Conservation (phyloP, 1,140 invertebrate species). For the Pararge aegeria region DNA sequence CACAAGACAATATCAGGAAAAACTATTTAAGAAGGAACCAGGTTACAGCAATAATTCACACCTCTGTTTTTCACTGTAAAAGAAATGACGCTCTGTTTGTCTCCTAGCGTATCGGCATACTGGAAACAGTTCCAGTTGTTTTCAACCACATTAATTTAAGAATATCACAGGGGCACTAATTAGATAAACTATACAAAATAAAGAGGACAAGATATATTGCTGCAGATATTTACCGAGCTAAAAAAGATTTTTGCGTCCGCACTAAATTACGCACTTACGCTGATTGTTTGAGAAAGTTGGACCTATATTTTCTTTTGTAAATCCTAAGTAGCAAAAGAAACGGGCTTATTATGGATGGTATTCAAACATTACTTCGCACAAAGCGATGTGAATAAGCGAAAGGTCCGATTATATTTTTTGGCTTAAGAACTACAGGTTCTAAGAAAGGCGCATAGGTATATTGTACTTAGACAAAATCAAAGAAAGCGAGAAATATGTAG, state of each 20-base stretch:
- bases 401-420: too few species aligned
- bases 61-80: too few species aligned
- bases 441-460: too few species aligned
- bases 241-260: not conserved
- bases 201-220: slow-evolving; percentile 1
- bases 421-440: too few species aligned
- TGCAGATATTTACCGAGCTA: not conserved
- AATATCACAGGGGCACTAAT: slow-evolving; percentile 11
- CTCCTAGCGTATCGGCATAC: too few species aligned
- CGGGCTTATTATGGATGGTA: not conserved
- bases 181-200: slow-evolving; percentile 19
- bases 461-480: too few species aligned
- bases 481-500: too few species aligned
- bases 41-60: too few species aligned
- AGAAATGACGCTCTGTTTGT: too few species aligned
- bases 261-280: slow-evolving; percentile 16
- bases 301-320: not conserved
- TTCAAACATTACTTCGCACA: not conserved
- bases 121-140: not conserved
- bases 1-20: too few species aligned
- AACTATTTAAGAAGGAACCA: too few species aligned
- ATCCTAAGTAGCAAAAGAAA: not conserved
- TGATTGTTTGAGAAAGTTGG: not conserved
- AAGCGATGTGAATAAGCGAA: too few species aligned
- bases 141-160: not conserved